phyloP scores from a whole-genome alignment of 2,113 vertebrate species.

The Aramus guarauna region DNA sequence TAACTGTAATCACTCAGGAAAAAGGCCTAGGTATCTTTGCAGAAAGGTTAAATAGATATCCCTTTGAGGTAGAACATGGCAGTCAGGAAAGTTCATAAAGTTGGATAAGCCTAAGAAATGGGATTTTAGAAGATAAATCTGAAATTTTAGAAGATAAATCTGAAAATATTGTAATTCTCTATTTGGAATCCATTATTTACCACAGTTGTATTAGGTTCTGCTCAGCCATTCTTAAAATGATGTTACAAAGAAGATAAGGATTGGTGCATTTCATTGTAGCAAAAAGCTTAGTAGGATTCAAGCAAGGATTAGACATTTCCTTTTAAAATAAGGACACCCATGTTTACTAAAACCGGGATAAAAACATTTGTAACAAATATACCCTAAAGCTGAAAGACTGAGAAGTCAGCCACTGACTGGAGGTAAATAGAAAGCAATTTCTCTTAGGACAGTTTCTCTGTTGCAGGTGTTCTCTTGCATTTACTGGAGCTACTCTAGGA shows the following conservation, averaged over 20 bases:
- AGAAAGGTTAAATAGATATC: not conserved
- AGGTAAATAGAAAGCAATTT: not conserved
- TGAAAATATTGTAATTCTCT: not conserved
- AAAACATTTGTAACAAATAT: not conserved
- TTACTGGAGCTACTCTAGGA: not conserved
- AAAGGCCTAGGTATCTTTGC: not conserved
- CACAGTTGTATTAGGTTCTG: not conserved
- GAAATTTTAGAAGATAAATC: not conserved
- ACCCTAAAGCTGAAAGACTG: not conserved
- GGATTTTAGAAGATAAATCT: not conserved
- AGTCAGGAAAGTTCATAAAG: not conserved
- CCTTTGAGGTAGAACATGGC: not conserved
- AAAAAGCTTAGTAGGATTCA: conserved; percentile 35
- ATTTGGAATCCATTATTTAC: not conserved
- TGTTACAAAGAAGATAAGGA: not conserved
- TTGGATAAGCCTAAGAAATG: not conserved
- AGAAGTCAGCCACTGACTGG: not conserved
- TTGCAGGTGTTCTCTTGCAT: not conserved
- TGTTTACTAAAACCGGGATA: not conserved
- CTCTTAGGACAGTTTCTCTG: not conserved
- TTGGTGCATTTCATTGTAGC: not conserved
- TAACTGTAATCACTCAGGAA: not conserved
- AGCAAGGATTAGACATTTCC: conserved; percentile 14
- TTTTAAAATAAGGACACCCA: conserved; percentile 10
- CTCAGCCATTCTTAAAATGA: not conserved